Percentiles rank a stretch among this genome's conserved stretches.
Evolutionary conservation across 1,140 invertebrate genomes (phyloP).

Genomic region (Atopsyche davidsoni): DNA sequence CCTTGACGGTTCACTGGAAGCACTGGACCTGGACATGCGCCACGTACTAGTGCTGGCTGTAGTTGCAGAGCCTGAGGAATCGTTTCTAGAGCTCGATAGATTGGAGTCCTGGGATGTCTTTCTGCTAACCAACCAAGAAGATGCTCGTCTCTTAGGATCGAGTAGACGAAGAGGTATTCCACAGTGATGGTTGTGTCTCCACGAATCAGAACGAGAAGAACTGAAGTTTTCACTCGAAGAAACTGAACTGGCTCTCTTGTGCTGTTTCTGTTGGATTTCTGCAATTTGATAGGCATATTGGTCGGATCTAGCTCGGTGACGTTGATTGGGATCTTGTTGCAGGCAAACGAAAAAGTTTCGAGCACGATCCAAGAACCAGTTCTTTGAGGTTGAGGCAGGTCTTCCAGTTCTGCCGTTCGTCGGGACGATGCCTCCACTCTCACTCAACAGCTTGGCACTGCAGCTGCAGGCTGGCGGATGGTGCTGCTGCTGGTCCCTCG

Average conservation of each 20-base stretch:
- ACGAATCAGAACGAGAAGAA: constrained; percentile 74
- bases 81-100: constrained; percentile 77
- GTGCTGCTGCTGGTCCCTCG: constrained; percentile 58
- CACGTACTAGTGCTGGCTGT: constrained; percentile 82
- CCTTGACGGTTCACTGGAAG: constrained; percentile 42
- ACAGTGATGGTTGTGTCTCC: constrained; percentile 69
- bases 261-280: constrained; percentile 68
- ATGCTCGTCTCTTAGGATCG: constrained; percentile 69
- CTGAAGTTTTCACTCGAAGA: constrained; percentile 86
- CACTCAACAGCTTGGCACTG: constrained; percentile 56
- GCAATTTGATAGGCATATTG: constrained; percentile 77
- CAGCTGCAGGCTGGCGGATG: constrained; percentile 63
- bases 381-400: constrained; percentile 30
- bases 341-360: constrained; percentile 46
- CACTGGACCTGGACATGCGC: constrained; percentile 72
- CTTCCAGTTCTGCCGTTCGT: constrained; percentile 18
- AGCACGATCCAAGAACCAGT: constrained; percentile 35
- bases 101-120: constrained; percentile 89
- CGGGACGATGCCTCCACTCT: constrained; percentile 32
- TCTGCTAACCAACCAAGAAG: constrained; percentile 80
- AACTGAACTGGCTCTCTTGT: constrained; percentile 71
- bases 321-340: constrained; percentile 35
- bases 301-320: constrained; percentile 50
- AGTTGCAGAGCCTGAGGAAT: constrained; percentile 79
- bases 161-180: constrained; percentile 66